Conservation (phyloP, 2,113 vertebrate genomes). For the Oophaga pumilio region DNA sequence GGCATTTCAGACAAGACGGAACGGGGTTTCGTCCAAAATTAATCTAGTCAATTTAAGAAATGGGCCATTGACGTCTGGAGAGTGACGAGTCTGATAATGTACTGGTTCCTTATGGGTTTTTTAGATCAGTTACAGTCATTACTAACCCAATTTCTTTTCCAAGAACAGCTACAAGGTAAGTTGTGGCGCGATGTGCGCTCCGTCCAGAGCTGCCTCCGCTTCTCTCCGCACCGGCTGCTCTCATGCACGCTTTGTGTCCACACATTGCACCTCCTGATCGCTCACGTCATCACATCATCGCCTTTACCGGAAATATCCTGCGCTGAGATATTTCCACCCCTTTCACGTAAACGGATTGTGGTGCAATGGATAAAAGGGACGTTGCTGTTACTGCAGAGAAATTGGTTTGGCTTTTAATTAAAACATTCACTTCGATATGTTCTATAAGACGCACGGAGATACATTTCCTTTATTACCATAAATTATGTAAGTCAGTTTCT, state of each 20-base stretch:
- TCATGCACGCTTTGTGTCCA: conserved; percentile 28
- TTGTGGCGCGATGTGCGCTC: neutral
- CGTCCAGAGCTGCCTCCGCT: neutral
- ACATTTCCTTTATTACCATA: no score
- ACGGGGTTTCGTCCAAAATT: no score
- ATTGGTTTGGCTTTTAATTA: neutral
- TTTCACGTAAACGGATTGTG: neutral
- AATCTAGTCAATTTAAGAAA: no score
- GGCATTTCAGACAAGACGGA: no score
- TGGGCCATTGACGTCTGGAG: no score
- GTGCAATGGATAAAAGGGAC: neutral
- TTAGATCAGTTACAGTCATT: neutral
- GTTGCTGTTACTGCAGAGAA: neutral
- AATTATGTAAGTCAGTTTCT: no score
- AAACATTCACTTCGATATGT: neutral
- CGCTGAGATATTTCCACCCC: neutral
- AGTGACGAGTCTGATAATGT: neutral
- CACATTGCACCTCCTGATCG: neutral
- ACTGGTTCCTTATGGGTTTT: neutral
- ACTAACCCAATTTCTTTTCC: neutral
- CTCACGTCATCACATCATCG: neutral
- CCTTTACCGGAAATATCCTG: neutral
- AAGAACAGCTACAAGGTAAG: conserved; percentile 12
- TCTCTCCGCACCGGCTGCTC: neutral
- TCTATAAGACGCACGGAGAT: neutral